These are phyloP conservation scores for Candoia aspera DNA, from an alignment of 2,113 vertebrate species.

Conservation along the genomic window DNA sequence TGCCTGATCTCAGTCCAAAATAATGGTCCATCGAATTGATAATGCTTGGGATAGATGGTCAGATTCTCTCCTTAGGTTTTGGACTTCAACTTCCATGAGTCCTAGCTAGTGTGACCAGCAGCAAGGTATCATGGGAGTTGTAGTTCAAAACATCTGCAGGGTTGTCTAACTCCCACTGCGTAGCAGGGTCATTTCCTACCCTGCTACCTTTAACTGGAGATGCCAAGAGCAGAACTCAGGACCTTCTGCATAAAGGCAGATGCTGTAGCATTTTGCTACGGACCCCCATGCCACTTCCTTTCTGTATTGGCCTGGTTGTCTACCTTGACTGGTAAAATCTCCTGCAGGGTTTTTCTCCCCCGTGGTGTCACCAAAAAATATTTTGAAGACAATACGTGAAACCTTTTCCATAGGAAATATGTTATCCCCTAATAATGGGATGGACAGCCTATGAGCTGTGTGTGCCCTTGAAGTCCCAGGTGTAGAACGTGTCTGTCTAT, in stretches of 20 bases:
- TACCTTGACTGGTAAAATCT: not conserved
- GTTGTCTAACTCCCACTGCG: not conserved
- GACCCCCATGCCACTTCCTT: not conserved
- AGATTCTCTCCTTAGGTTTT: not conserved
- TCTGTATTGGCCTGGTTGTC: not conserved
- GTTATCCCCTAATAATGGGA: too few species aligned
- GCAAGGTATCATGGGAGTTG: not conserved
- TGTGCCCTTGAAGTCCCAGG: too few species aligned
- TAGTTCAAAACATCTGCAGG: not conserved
- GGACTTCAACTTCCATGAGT: not conserved
- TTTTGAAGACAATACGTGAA: too few species aligned
- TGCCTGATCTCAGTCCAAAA: too few species aligned
- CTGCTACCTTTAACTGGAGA: not conserved
- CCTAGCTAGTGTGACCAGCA: not conserved
- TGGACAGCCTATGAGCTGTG: too few species aligned
- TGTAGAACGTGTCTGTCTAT: too few species aligned
- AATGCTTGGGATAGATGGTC: not conserved
- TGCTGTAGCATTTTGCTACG: not conserved
- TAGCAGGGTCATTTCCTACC: not conserved
- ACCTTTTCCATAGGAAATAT: too few species aligned
- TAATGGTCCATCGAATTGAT: not conserved
- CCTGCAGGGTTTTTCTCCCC: too few species aligned
- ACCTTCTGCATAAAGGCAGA: not conserved
- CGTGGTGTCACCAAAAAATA: too few species aligned
- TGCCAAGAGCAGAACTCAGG: not conserved